A percentile compares a stretch with the other conserved stretches of the same genome.
Conservation (phyloP, 2,113 vertebrate species). For the Pogonocichla stellata region DNA sequence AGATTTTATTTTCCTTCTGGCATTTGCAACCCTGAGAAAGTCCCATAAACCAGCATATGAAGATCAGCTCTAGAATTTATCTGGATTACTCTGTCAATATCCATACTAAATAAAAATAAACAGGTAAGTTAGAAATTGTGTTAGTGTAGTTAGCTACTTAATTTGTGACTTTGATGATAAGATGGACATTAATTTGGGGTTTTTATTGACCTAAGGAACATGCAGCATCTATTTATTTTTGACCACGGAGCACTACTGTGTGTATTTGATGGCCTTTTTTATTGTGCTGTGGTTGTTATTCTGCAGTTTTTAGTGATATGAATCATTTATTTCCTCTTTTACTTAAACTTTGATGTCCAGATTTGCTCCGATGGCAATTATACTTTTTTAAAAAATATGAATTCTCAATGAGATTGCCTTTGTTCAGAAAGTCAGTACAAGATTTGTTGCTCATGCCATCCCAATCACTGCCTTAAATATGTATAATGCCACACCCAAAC, state of each 20-base stretch:
- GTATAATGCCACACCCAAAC: not conserved
- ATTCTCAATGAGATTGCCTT: not conserved
- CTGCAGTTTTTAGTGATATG: not conserved
- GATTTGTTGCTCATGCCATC: not conserved
- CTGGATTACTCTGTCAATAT: not conserved
- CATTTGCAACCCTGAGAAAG: not conserved
- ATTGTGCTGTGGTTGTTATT: not conserved
- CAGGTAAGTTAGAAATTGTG: not conserved
- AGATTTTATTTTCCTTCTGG: not conserved
- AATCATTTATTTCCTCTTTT: not conserved
- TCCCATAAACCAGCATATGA: not conserved
- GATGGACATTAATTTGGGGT: not conserved
- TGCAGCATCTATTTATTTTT: not conserved
- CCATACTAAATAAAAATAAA: not conserved
- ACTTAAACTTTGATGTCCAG: not conserved
- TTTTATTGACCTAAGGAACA: not conserved
- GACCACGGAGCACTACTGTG: accelerated
- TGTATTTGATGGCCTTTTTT: not conserved
- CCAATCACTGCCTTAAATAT: not conserved
- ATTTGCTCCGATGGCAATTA: not conserved
- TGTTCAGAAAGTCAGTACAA: not conserved
- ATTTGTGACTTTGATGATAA: not conserved
- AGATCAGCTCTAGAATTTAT: not conserved
- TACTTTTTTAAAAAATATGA: not conserved
- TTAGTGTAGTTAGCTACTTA: not conserved